Evolutionary conservation across 1,140 invertebrate species (phyloP).

Genomic region (Solen grandis): DNA sequence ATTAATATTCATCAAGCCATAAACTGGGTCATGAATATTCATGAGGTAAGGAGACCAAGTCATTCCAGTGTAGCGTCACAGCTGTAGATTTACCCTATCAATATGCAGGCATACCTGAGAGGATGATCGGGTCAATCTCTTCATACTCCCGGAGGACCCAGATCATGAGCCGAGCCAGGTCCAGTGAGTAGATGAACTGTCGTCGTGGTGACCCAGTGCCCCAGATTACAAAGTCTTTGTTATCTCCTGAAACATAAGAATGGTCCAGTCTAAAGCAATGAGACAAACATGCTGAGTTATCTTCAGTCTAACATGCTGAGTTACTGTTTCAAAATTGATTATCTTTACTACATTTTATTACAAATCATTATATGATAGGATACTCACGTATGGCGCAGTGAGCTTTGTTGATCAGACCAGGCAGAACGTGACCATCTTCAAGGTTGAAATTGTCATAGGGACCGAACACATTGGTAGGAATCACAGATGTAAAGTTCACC

Average conservation of each 20-base stretch:
- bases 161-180: constrained; percentile 94
- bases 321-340: too few relatives aligned
- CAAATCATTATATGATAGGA: too few relatives aligned
- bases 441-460: constrained; percentile 96
- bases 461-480: constrained; percentile 99
- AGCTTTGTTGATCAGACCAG: constrained; percentile 92
- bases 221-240: constrained; percentile 84
- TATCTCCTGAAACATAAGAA: constrained; percentile 47
- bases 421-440: constrained; percentile 89
- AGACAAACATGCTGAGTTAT: too few relatives aligned
- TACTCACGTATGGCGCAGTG: constrained; percentile 83
- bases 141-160: constrained; percentile 94
- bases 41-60: too few relatives aligned
- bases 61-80: too few relatives aligned
- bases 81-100: too few relatives aligned
- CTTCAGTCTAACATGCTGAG: too few relatives aligned
- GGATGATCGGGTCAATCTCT: constrained; percentile 95
- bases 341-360: too few relatives aligned
- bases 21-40: too few relatives aligned
- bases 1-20: too few relatives aligned
- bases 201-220: constrained; percentile 95
- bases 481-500: constrained; percentile 93
- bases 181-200: constrained; percentile 98
- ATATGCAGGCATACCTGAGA: constrained; percentile 94
- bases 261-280: too few relatives aligned